These are phyloP conservation scores for Argyrosomus regius DNA, from an alignment of 2,797 vertebrate species.

Conservation along the genomic window DNA sequence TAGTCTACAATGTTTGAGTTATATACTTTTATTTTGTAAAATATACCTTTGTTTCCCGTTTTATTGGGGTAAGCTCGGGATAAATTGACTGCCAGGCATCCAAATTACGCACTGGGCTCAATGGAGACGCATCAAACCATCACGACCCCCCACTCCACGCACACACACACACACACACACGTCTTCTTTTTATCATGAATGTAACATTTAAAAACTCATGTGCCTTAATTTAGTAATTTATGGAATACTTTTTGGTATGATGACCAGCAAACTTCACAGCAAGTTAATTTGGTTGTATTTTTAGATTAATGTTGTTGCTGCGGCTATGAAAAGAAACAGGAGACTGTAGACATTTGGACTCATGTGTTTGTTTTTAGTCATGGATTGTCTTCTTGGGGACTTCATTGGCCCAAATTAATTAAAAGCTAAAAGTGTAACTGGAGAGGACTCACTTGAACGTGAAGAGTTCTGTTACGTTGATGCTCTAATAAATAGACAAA, in stretches of 20 bases:
- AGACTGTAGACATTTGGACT: slow-evolving; percentile 30
- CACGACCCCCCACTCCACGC: slow-evolving; percentile 56
- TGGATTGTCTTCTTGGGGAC: slow-evolving; percentile 42
- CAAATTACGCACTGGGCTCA: slow-evolving; percentile 7
- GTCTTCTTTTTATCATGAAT: neutral
- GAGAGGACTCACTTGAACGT: slow-evolving; percentile 28
- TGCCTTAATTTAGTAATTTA: neutral
- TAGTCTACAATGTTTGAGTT: rapidly evolving
- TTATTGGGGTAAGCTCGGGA: neutral
- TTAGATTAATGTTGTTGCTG: slow-evolving; percentile 8
- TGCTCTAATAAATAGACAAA: slow-evolving; percentile 48
- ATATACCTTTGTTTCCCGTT: neutral
- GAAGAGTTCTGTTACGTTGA: slow-evolving; percentile 39
- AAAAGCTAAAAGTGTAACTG: slow-evolving; percentile 47
- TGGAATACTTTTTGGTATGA: neutral
- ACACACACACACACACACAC: neutral
- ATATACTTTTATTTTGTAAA: slow-evolving; percentile 54
- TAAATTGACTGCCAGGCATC: neutral
- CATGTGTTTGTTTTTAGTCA: slow-evolving; percentile 73
- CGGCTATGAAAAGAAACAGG: slow-evolving; percentile 39
- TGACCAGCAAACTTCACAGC: neutral
- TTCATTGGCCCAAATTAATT: slow-evolving; percentile 55
- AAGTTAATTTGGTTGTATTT: neutral
- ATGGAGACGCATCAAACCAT: slow-evolving; percentile 20
- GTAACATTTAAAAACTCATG: neutral